Evolutionary conservation across 2,797 vertebrate genomes (phyloP).

Genomic region (Luscinia megarhynchos): DNA sequence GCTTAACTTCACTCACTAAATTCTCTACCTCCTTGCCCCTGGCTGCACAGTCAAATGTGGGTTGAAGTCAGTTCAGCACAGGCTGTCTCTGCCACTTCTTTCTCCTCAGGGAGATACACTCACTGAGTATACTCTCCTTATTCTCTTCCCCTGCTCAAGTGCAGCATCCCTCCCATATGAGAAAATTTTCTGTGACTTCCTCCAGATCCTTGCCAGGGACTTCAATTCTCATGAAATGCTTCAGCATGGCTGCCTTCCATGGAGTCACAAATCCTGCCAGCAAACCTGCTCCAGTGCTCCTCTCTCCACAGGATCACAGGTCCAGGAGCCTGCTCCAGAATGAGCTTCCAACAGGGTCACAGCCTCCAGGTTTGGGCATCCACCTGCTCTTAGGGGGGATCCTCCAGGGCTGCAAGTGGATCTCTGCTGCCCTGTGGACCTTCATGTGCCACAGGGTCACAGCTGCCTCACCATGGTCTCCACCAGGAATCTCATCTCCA

Average conservation of each 20-base stretch:
- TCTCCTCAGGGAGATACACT: not conserved
- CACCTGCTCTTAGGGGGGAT: too few relatives aligned
- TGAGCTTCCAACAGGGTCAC: not conserved
- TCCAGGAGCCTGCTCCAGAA: not conserved
- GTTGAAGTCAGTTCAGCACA: not conserved
- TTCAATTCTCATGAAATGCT: not conserved
- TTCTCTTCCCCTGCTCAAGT: not conserved
- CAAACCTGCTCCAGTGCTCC: not conserved
- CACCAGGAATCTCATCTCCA: not conserved
- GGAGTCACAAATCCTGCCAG: not conserved
- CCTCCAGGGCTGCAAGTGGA: not conserved
- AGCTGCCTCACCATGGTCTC: not conserved
- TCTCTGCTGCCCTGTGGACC: not conserved
- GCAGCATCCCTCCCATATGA: not conserved
- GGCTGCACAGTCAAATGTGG: not conserved
- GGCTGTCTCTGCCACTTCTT: not conserved
- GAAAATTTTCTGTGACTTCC: not conserved
- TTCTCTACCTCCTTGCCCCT: not conserved
- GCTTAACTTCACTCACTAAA: accelerated
- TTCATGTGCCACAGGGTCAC: not conserved
- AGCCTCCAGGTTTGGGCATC: not conserved
- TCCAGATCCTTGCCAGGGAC: accelerated
- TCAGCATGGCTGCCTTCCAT: not conserved
- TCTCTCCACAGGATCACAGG: not conserved
- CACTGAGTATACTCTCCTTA: not conserved